Evolutionary conservation across 2,888 invertebrate genomes (phyloP).

Genomic region (Torymus texanus): DNA sequence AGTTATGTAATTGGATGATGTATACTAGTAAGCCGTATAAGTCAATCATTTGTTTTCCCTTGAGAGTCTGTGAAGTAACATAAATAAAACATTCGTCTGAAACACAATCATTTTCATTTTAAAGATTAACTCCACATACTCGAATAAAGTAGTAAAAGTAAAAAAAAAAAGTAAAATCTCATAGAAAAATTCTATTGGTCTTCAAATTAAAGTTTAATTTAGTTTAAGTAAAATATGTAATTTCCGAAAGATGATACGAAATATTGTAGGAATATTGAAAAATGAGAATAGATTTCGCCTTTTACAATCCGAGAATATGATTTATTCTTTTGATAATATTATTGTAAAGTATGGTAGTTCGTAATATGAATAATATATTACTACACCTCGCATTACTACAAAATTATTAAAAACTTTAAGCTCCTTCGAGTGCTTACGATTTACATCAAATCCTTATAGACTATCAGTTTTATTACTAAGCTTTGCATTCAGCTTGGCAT

Average conservation of each 20-base stretch:
- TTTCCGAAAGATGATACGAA: constrained; percentile 3
- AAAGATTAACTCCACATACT: constrained; percentile 4
- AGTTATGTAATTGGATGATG: constrained; percentile 29
- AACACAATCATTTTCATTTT: not conserved
- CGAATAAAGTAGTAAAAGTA: constrained; percentile 35
- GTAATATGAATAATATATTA: constrained; percentile 57
- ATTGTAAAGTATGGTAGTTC: constrained; percentile 39
- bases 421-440: constrained; percentile 43
- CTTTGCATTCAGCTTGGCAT: constrained; percentile 20
- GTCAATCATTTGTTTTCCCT: constrained; percentile 17
- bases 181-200: constrained; percentile 40
- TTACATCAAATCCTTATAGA: constrained; percentile 34
- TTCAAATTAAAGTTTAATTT: constrained; percentile 19
- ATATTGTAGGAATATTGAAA: constrained; percentile 22
- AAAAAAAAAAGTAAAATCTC: constrained; percentile 27
- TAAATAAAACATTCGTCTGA: not conserved
- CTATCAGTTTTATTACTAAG: constrained; percentile 41
- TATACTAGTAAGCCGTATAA: constrained; percentile 15
- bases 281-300: constrained; percentile 25
- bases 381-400: constrained; percentile 54
- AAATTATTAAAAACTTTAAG: constrained; percentile 54
- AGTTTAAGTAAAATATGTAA: constrained; percentile 26
- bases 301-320: constrained; percentile 38
- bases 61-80: not conserved
- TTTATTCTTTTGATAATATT: constrained; percentile 44